A percentile compares a stretch with the other conserved stretches of the same genome.
These are phyloP conservation scores for Penaeus indicus DNA, from an alignment of 1,140 invertebrate genomes.

Conservation along the genomic window DNA sequence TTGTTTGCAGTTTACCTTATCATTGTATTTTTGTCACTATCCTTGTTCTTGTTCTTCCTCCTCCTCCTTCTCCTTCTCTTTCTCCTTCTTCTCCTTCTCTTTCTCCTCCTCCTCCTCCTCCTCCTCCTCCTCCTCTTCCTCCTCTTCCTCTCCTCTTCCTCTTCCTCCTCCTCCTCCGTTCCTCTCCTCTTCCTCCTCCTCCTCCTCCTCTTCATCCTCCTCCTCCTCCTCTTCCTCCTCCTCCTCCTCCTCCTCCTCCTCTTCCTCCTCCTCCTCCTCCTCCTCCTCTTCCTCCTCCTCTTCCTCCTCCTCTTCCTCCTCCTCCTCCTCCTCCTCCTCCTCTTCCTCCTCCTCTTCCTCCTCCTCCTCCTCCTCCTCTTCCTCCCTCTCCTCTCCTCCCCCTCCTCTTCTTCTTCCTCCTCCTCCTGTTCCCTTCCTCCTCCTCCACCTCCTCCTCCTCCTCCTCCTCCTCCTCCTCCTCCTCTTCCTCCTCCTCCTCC, in stretches of 20 bases:
- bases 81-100: too few species aligned
- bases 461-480: too few species aligned
- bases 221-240: background rate
- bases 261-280: background rate
- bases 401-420: background rate
- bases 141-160: background rate
- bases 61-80: too few species aligned
- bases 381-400: too few species aligned
- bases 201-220: too few species aligned
- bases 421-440: background rate
- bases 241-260: background rate
- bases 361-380: too few species aligned
- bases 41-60: background rate
- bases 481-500: too few species aligned
- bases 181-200: background rate
- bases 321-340: too few species aligned
- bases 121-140: background rate
- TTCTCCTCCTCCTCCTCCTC: background rate
- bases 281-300: too few species aligned
- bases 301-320: too few species aligned
- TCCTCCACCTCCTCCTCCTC: too few species aligned
- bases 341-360: background rate
- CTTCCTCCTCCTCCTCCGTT: background rate
- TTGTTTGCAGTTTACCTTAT: background rate
- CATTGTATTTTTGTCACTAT: background rate